These are phyloP conservation scores for Lithophane ornitopus DNA, from an alignment of 2,888 invertebrate species.

Conservation along the genomic window DNA sequence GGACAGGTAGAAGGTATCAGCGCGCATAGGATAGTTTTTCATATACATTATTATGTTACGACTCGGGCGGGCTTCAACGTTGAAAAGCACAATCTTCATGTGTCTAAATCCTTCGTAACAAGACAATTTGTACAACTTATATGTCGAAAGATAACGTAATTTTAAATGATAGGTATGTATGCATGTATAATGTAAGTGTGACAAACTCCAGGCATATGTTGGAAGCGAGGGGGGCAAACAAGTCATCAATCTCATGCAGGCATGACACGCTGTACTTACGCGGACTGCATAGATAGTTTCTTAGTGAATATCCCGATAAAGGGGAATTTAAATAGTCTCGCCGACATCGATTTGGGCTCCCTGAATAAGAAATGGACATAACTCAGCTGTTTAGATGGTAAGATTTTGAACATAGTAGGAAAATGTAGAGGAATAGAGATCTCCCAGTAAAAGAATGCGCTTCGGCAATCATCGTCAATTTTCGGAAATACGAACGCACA, in stretches of 20 bases:
- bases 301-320: slow-evolving; percentile 83
- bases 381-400: slow-evolving; percentile 30
- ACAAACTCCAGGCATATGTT: slow-evolving; percentile 38
- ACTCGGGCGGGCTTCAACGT: no score
- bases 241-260: slow-evolving; percentile 51
- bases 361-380: slow-evolving; percentile 77
- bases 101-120: no score
- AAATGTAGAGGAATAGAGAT: neutral
- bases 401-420: slow-evolving; percentile 35
- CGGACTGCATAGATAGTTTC: slow-evolving; percentile 82
- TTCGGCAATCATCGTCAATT: neutral
- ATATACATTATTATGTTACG: no score
- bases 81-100: no score
- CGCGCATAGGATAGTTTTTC: no score
- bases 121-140: no score
- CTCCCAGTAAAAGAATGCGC: neutral
- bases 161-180: neutral
- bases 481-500: neutral
- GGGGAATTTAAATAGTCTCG: slow-evolving; percentile 82
- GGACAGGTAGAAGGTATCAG: no score
- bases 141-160: no score
- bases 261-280: slow-evolving; percentile 82
- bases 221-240: slow-evolving; percentile 47
- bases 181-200: slow-evolving; percentile 28
- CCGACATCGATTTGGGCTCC: slow-evolving; percentile 79